These are phyloP conservation scores for Gopherus evgoodei DNA, from an alignment of 2,113 vertebrate genomes.

Conservation along the genomic window DNA sequence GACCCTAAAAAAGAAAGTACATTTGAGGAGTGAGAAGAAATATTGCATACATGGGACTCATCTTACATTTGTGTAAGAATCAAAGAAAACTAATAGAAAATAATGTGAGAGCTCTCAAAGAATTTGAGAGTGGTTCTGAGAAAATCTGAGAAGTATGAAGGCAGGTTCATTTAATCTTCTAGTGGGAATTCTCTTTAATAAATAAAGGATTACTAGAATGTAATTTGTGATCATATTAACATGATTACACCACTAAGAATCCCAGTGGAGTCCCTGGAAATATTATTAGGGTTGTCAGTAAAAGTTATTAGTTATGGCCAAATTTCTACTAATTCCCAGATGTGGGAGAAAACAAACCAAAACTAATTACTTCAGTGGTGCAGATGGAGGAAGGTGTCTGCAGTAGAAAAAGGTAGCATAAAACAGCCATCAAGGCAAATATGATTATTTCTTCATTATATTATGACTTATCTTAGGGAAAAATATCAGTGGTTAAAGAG, in stretches of 20 bases:
- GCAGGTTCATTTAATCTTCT: slow-evolving; percentile 27
- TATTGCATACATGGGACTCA: background rate
- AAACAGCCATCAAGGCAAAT: slow-evolving; percentile 20
- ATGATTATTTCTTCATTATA: slow-evolving; percentile 44
- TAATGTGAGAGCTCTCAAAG: background rate
- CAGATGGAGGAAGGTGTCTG: slow-evolving; percentile 5
- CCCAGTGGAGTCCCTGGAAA: slow-evolving; percentile 39
- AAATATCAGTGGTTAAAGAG: background rate
- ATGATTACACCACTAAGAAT: slow-evolving; percentile 54
- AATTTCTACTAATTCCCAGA: slow-evolving; percentile 39
- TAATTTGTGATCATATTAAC: slow-evolving; percentile 64
- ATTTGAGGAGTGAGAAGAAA: background rate
- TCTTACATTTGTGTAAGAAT: background rate
- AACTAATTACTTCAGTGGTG: slow-evolving; percentile 52
- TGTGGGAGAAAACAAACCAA: slow-evolving; percentile 32
- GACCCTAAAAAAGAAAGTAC: background rate
- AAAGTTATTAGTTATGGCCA: slow-evolving; percentile 64
- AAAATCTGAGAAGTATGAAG: background rate
- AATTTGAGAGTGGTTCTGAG: background rate
- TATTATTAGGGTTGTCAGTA: slow-evolving; percentile 53
- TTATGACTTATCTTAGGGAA: slow-evolving; percentile 29
- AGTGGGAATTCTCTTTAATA: slow-evolving; percentile 56
- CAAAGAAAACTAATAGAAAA: background rate
- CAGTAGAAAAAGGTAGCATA: background rate
- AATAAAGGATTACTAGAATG: slow-evolving; percentile 52